Percentiles rank a stretch among this genome's conserved stretches.
Evolutionary conservation across 2,113 vertebrate species (phyloP).

Genomic region (Crocuta crocuta): DNA sequence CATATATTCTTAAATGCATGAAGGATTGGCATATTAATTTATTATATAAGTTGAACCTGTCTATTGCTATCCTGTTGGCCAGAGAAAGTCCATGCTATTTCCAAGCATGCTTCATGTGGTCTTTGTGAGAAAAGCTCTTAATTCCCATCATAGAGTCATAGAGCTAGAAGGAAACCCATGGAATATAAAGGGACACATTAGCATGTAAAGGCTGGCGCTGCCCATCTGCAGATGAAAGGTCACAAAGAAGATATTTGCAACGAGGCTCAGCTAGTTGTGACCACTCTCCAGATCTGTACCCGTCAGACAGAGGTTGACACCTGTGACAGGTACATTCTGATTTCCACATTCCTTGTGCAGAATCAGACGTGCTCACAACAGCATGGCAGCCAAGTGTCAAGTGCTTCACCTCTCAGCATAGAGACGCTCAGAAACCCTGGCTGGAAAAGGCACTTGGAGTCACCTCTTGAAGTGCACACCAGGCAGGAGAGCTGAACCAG

Average conservation of each 20-base stretch:
- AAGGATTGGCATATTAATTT: neutral
- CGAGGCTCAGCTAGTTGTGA: slow-evolving; percentile 82
- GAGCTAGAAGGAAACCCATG: neutral
- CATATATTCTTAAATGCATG: neutral
- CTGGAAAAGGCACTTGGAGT: slow-evolving; percentile 57
- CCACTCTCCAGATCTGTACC: slow-evolving; percentile 84
- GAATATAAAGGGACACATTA: slow-evolving; percentile 68
- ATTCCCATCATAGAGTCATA: neutral
- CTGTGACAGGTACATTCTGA: slow-evolving; percentile 88
- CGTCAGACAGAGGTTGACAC: slow-evolving; percentile 87
- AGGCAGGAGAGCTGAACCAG: neutral
- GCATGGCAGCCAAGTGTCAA: slow-evolving; percentile 84
- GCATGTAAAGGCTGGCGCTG: slow-evolving; percentile 51
- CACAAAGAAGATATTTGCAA: slow-evolving; percentile 85
- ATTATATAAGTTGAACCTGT: neutral
- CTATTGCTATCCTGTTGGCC: neutral
- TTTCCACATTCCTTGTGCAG: slow-evolving; percentile 82
- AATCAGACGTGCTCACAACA: slow-evolving; percentile 83
- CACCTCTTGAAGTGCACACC: slow-evolving; percentile 55
- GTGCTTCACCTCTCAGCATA: slow-evolving; percentile 81
- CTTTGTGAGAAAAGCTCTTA: neutral
- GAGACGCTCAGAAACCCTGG: slow-evolving; percentile 73
- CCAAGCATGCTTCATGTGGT: neutral
- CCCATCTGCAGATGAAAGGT: slow-evolving; percentile 81
- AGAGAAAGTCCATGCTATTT: slow-evolving; percentile 33